These are phyloP conservation scores for Hepsetus odoe DNA, from an alignment of 2,113 vertebrate species.

Conservation along the genomic window DNA sequence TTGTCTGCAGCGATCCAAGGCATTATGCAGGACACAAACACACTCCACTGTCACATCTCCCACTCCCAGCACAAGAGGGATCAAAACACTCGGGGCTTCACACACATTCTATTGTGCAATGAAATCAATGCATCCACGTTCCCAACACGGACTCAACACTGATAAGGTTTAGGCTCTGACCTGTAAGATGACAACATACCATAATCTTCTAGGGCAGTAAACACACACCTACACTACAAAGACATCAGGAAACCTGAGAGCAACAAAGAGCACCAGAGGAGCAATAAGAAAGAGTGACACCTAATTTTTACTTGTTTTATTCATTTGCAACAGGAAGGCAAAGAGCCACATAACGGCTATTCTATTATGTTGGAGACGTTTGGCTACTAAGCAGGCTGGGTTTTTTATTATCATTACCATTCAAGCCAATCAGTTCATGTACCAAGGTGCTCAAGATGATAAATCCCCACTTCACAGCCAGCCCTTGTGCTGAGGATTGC, in stretches of 20 bases:
- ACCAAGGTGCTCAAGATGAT: conserved; percentile 1
- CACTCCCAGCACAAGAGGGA: not conserved
- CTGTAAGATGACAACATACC: not conserved
- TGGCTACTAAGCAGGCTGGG: not conserved
- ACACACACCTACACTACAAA: not conserved
- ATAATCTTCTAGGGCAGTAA: not conserved
- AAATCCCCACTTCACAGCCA: not conserved
- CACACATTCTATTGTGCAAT: not conserved
- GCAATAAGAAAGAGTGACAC: not conserved
- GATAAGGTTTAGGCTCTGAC: not conserved
- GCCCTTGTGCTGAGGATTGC: not conserved
- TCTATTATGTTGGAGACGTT: not conserved
- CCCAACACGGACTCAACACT: not conserved
- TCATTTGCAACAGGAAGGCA: not conserved
- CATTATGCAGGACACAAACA: not conserved
- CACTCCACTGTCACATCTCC: not conserved
- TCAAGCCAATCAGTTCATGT: too few species aligned
- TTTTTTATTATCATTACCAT: not conserved
- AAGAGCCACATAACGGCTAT: too few species aligned
- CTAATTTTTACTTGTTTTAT: not conserved
- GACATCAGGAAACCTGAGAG: not conserved
- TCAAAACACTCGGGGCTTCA: not conserved
- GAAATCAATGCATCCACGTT: not conserved
- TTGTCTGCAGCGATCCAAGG: conserved; percentile 1
- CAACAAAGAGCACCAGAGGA: not conserved